Conservation (phyloP, 2,888 invertebrate genomes). For the Keiferia lycopersicella region DNA sequence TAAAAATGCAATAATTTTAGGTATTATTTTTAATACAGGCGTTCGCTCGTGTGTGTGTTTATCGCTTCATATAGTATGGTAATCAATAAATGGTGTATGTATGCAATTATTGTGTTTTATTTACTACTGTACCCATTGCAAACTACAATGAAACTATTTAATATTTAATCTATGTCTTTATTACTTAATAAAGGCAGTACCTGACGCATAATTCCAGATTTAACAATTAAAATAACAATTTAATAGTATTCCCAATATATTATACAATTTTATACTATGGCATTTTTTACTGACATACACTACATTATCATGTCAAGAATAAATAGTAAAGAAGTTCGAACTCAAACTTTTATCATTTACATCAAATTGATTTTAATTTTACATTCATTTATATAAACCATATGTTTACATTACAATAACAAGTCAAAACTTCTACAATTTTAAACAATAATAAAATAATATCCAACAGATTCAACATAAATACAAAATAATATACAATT, state of each 20-base stretch:
- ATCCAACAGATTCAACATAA: neutral
- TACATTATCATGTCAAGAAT: neutral
- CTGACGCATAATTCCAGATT: slow-evolving; percentile 27
- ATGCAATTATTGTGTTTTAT: slow-evolving; percentile 44
- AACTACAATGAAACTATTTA: neutral
- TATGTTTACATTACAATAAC: neutral
- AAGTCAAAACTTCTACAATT: neutral
- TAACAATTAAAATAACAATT: slow-evolving; percentile 29
- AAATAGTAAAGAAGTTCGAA: slow-evolving; percentile 4
- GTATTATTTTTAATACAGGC: slow-evolving; percentile 36
- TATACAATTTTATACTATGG: slow-evolving; percentile 24
- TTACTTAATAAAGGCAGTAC: slow-evolving; percentile 34
- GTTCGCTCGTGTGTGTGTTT: slow-evolving; percentile 48
- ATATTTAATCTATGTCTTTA: slow-evolving; percentile 26
- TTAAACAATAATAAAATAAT: slow-evolving; percentile 11
- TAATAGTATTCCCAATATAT: slow-evolving; percentile 17
- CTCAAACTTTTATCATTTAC: neutral
- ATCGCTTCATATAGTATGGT: slow-evolving; percentile 61
- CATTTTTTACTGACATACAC: slow-evolving; percentile 19
- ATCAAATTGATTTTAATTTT: neutral
- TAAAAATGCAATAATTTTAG: neutral
- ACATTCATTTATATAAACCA: neutral
- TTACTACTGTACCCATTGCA: slow-evolving; percentile 30
- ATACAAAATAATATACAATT: neutral
- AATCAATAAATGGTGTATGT: slow-evolving; percentile 72